Conservation (phyloP, 2,113 vertebrate genomes). For the Rhinopomastus cyanomelas region DNA sequence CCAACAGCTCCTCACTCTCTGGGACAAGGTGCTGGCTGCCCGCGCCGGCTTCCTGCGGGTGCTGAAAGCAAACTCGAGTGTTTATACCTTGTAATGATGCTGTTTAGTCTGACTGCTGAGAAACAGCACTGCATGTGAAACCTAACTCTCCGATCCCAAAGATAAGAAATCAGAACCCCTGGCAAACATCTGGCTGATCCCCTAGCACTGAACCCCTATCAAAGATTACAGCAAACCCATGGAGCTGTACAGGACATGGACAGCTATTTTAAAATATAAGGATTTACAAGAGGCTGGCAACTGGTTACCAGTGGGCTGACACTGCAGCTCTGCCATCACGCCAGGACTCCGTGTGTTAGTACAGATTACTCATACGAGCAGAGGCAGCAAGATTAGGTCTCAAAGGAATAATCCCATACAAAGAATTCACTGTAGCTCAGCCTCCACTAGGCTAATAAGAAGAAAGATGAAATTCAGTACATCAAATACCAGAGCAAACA, state of each 20-base stretch:
- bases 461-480: background rate
- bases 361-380: slow-evolving; percentile 41
- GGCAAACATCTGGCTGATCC: slow-evolving; percentile 50
- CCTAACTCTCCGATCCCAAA: slow-evolving; percentile 25
- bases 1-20: background rate
- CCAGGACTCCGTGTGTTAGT: background rate
- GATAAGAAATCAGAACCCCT: slow-evolving; percentile 37
- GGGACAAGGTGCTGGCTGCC: background rate
- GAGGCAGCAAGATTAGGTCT: slow-evolving; percentile 45
- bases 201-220: background rate
- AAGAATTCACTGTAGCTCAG: slow-evolving; percentile 62
- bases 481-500: slow-evolving; percentile 54
- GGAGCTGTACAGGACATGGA: too few relatives aligned
- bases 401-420: slow-evolving; percentile 53
- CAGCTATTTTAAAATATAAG: background rate
- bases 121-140: slow-evolving; percentile 50
- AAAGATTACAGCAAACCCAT: background rate
- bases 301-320: background rate
- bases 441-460: slow-evolving; percentile 38
- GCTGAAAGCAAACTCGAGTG: slow-evolving; percentile 37
- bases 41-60: background rate
- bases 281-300: background rate
- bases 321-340: background rate
- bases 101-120: slow-evolving; percentile 64
- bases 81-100: slow-evolving; percentile 53